Base-by-base conservation (phyloP, 2,113 vertebrate species). In the Brachypteracias leptosomus region DNA sequence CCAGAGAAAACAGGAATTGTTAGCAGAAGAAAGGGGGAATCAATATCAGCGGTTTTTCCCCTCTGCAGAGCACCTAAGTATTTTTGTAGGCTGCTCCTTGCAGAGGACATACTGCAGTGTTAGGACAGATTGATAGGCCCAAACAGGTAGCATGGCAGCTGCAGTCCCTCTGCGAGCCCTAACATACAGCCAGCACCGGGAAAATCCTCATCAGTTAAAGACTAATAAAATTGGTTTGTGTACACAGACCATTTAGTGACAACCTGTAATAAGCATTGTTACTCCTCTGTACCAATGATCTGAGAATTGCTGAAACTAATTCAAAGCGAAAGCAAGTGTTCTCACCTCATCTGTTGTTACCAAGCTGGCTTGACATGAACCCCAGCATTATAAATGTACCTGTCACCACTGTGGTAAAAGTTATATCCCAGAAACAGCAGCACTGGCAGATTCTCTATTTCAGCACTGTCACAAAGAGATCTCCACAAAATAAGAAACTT, bases 321-420 rank as follows among this genome's bases (percentile, higher is more conserved):
- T 79, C 74, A 65, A 68, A 81, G 71, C 54, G 66, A 92, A 68
- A 89, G 70, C 9, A 1, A 84, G 36, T 0, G 2, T 81, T 72
- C 61, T 68, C 40, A 24, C 33, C 51, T 68, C 1, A 0, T 47
- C 73, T 29, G 65, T 58, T 63, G 80, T 19, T 72, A 67, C 63
- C 47, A 58, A 66, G 57, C 22, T 2, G 0, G 19, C 61, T 67
- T 0, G 0, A 35, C 67, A 72, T 5, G 4, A 92, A 24, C 14
- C 6, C 47, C 59, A 22, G 58, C 13, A 1, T 68, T 78, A 71
- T 15, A 78, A 75, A 95, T 65, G 73, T 17, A 59, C 40, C 65
- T 81, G 65, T 81, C 91, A 74, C 42, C 6, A 2, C 28, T 15
- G 22, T 13, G 35, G 49, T 68, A 61, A 38, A 81, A 95, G 57